Conservation (phyloP, 2,113 vertebrate species). For the Onychostruthus taczanowskii region DNA sequence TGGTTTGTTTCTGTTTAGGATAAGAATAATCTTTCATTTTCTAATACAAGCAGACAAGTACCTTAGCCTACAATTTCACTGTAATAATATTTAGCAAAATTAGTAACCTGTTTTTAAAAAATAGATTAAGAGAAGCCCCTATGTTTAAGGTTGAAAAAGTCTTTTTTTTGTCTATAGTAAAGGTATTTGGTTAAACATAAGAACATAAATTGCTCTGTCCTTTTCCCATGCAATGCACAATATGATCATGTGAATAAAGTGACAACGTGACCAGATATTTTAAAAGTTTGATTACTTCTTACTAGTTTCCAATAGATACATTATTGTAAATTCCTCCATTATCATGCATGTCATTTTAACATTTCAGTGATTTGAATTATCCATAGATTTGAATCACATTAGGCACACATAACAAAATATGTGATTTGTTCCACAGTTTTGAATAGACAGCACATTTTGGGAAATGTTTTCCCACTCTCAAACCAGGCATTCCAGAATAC, state of each 20-base stretch:
- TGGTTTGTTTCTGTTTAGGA: neutral
- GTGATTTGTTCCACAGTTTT: neutral
- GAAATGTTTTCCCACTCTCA: neutral
- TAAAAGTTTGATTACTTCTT: neutral
- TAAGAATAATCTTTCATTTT: neutral
- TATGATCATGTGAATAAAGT: neutral
- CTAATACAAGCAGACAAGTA: neutral
- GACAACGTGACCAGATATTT: neutral
- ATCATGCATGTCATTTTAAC: neutral
- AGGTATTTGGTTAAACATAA: neutral
- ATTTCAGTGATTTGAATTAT: neutral
- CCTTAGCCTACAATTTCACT: neutral
- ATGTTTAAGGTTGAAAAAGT: neutral
- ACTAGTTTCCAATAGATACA: neutral
- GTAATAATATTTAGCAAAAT: neutral
- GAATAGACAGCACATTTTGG: neutral
- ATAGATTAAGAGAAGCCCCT: accelerated
- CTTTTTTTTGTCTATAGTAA: neutral
- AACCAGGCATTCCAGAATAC: neutral
- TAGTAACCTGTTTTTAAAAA: neutral
- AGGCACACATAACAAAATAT: neutral
- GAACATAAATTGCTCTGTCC: neutral
- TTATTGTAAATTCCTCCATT: neutral
- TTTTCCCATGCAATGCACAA: neutral
- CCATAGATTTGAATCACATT: neutral